Evolutionary conservation across 2,888 invertebrate species (phyloP), one percentile per base, ranked within the genome.

Genomic region (Ophion obscuratus): DNA sequence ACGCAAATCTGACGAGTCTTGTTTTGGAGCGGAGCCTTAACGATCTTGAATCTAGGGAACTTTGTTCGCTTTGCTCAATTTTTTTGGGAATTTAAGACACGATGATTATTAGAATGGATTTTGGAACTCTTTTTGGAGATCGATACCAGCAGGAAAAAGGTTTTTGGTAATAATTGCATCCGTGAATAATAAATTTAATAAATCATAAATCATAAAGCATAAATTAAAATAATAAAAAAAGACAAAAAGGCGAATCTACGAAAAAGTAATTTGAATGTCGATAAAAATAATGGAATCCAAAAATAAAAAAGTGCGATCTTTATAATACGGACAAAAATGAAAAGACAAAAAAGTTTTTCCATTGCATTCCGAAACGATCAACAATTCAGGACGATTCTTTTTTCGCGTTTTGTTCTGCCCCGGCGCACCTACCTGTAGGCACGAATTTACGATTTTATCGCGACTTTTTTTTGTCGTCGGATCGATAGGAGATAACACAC

Each of bases 371-470:
- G 17, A 53, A 47, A 47, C 11, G 14, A 53, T 40, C 9, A 0
- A 40, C 40, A 40, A 40, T 40, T 40, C 40, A 7, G 40, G 40
- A 7, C 7, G 40, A 53, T 53, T 53, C 17, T 53, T 53, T 53
- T 17, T 14, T 53, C 17, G 53, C 4, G 14, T 53, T 53, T 36
- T 66, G 62, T 40, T 57, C n/a, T 73, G 40, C 76, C 24, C 24
- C n/a, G 76, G 76, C 80, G 61, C 83, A 85, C 80, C 85, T 83
- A 85, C 85, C 85, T 85, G 85, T 85, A 85, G 83, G 80, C 83
- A 73, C 68, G 73, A 80, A 68, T 68, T 57, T 31, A 27, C 64
- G 17, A n/a, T 79, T 79, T 85, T 79, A 47, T 66, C 27, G 17
- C 31, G 2, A 27, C 68, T 44, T 36, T 70, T 59, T 59, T 57